These are phyloP conservation scores for Acanthosepion lycidas DNA, from an alignment of 2,888 invertebrate genomes.

Conservation along the genomic window DNA sequence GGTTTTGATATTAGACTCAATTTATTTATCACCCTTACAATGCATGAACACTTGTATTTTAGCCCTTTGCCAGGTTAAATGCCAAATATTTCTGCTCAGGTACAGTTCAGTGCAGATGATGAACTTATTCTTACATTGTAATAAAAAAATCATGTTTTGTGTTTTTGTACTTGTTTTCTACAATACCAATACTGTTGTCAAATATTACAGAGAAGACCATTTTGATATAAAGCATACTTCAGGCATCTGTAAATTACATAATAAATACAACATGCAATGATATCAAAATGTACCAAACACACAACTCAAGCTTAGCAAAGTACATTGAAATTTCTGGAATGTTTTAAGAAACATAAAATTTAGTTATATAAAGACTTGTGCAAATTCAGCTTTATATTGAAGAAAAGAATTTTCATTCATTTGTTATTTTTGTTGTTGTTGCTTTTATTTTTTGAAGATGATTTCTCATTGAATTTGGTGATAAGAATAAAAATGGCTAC, in stretches of 20 bases:
- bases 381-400: background rate
- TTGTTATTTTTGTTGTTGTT: too few relatives aligned
- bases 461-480: background rate
- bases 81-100: too few relatives aligned
- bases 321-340: background rate
- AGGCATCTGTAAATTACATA: background rate
- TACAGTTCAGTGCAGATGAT: too few relatives aligned
- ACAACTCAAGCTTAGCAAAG: background rate
- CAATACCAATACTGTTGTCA: too few relatives aligned
- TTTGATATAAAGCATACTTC: background rate
- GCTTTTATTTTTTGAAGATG: background rate
- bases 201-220: too few relatives aligned
- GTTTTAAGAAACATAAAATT: background rate
- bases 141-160: too few relatives aligned
- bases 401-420: background rate
- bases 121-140: too few relatives aligned
- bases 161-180: too few relatives aligned
- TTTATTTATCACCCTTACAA: too few relatives aligned
- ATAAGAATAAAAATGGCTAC: constrained; percentile 4
- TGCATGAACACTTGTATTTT: too few relatives aligned
- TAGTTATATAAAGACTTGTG: background rate
- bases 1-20: too few relatives aligned
- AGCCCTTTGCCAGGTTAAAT: too few relatives aligned
- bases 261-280: background rate
- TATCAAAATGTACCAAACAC: background rate